Conservation (phyloP, 2,888 invertebrate genomes). For the Ariolimax columbianus region DNA sequence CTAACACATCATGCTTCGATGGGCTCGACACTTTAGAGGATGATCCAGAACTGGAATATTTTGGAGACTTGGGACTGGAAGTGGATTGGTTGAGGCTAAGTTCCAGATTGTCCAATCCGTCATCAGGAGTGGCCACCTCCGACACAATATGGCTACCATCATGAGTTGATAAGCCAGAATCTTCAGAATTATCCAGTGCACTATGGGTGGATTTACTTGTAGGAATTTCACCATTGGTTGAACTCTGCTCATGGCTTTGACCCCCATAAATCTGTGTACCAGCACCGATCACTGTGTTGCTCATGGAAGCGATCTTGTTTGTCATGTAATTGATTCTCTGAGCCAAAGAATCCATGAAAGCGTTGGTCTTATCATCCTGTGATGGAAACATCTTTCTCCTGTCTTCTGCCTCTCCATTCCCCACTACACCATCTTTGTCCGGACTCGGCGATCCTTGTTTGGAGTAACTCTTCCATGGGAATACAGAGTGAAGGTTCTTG, state of each 20-base stretch:
- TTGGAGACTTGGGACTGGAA: slow-evolving; percentile 23
- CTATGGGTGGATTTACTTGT: slow-evolving; percentile 6
- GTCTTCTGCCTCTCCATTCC: slow-evolving; percentile 40
- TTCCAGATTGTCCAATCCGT: slow-evolving; percentile 19
- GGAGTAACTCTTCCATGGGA: slow-evolving; percentile 51
- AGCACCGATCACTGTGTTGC: background rate
- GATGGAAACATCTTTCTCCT: slow-evolving; percentile 49
- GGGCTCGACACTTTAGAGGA: slow-evolving; percentile 40
- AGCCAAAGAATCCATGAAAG: slow-evolving; percentile 52
- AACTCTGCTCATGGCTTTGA: background rate
- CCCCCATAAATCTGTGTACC: background rate
- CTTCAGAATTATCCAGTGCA: slow-evolving; percentile 26
- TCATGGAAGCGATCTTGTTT: slow-evolving; percentile 45
- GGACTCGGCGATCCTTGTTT: slow-evolving; percentile 48
- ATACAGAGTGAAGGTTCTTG: slow-evolving; percentile 25
- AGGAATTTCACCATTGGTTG: background rate
- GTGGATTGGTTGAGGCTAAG: slow-evolving; percentile 8
- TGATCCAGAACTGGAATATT: slow-evolving; percentile 16
- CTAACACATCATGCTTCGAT: slow-evolving; percentile 25
- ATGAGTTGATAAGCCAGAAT: slow-evolving; percentile 44
- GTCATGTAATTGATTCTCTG: slow-evolving; percentile 51
- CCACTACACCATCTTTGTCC: slow-evolving; percentile 39
- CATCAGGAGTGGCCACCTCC: slow-evolving; percentile 41
- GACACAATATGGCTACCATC: slow-evolving; percentile 33
- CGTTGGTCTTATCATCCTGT: slow-evolving; percentile 49